Base-by-base conservation (phyloP, 2,113 vertebrate genomes). In the Erythrolamprus reginae region DNA sequence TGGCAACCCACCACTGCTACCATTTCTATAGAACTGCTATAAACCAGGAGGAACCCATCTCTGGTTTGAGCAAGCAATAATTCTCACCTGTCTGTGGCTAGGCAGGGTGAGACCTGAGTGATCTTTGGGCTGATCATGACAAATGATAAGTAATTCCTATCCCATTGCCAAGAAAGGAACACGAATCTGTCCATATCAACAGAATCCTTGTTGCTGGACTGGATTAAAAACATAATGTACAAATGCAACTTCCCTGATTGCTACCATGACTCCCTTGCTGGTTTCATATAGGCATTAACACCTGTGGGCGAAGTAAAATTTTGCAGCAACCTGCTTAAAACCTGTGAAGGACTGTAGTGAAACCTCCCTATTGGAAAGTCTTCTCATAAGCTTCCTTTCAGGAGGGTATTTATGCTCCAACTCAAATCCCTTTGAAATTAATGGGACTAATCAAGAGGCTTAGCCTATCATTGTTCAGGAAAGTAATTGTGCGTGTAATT, bases 401-500 rank as follows among this genome's bases (percentile, higher is more conserved):
- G 9, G 5, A 28, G 55, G 48, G 86, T 61, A 84, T 91, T 88
- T 91, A 88, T 88, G 53, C 77, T 88, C 58, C 47, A 88, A 84
- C 90, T 88, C 86, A 91, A 91, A 91, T 88, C 77, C 90, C 53
- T 88, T 91, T 91, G 90, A 88, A 91, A 91, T 88, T 88, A 88
- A 91, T 91, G 90, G 86, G 77, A 88, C 86, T 88, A 91, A 91
- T 91, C 90, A 91, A 91, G 77, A 51, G 77, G 77, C 86, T 88
- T 61, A 91, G 86, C 86, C 90, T 91, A 88, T 91, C 90, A 42
- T 91, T 91, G 90, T 87, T 94, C 92, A 94, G 89, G 89, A 96
- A 90, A 96, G 94, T 93, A 95, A 94, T 89, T 96, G 94, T 95
- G 95, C 95, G 95, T 90, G 92, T 94, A 95, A 93, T 96, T 91